Conservation (phyloP, 2,888 invertebrate species). For the Lepidochrysops patricia region DNA sequence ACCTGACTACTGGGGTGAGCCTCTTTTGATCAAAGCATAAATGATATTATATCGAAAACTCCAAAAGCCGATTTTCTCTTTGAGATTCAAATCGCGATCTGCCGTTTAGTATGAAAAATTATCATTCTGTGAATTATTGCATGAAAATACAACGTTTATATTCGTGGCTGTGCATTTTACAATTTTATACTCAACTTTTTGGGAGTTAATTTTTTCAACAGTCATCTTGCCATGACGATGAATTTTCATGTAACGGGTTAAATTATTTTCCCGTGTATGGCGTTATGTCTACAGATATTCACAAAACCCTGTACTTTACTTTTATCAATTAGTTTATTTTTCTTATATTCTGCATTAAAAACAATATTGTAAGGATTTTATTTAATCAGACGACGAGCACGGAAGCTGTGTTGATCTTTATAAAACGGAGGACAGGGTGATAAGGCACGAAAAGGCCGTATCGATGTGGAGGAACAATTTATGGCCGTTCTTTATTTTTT, state of each 20-base stretch:
- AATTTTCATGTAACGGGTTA: not conserved
- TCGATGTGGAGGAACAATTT: constrained; percentile 19
- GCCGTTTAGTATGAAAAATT: constrained; percentile 5
- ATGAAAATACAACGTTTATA: constrained; percentile 1
- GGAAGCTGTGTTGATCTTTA: constrained; percentile 36
- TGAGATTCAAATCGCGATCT: constrained; percentile 8
- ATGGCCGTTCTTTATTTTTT: not conserved
- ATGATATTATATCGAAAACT: constrained; percentile 3
- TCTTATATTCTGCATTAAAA: not conserved
- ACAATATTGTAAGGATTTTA: constrained; percentile 20
- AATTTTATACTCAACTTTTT: not conserved
- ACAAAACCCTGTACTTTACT: too few species aligned
- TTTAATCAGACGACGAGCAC: constrained; percentile 32
- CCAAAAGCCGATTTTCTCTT: constrained; percentile 1
- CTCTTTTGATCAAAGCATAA: not conserved
- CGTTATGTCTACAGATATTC: too few species aligned
- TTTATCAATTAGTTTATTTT: not conserved
- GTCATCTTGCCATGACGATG: not conserved
- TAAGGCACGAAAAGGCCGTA: constrained; percentile 38
- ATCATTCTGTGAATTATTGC: constrained; percentile 1
- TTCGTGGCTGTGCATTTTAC: not conserved
- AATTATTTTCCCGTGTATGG: not conserved
- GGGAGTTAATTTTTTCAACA: not conserved
- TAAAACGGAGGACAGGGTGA: constrained; percentile 41
- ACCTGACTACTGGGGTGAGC: constrained; percentile 37